A percentile compares a stretch with the other conserved stretches of the same genome.
phyloP scores from a whole-genome alignment of 37 sponge, comb jelly and placozoan genomes.

The Aphrocallistes beatrix region DNA sequence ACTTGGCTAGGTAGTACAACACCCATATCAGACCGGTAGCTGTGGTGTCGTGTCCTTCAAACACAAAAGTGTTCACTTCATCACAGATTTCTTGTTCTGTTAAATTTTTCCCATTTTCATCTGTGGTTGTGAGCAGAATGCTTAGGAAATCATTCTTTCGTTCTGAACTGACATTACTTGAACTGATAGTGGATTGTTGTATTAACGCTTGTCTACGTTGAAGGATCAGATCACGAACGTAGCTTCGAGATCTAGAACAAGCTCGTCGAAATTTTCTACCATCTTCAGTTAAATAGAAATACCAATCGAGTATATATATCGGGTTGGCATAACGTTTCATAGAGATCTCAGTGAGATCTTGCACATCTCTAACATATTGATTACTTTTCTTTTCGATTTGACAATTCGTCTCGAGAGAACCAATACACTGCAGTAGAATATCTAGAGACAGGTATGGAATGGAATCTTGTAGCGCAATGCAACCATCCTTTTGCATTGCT shows the following conservation, averaged over 20 bases:
- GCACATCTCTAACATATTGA: constrained; percentile 5
- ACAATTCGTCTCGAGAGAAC: not conserved
- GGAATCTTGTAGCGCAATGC: not conserved
- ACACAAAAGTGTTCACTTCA: not conserved
- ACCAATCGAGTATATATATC: not conserved
- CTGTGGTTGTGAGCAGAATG: not conserved
- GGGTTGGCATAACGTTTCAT: not conserved
- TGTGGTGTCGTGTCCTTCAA: not conserved
- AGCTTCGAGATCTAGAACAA: not conserved
- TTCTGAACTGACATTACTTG: too few relatives aligned
- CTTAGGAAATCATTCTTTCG: not conserved
- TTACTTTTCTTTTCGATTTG: not conserved
- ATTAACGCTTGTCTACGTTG: not conserved
- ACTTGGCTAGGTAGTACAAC: not conserved
- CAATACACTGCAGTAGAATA: not conserved
- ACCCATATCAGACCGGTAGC: not conserved
- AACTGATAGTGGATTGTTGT: not conserved
- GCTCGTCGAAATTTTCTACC: not conserved
- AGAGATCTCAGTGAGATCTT: not conserved
- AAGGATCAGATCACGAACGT: not conserved
- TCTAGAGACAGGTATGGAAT: not conserved
- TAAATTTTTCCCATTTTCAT: not conserved
- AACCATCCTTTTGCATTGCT: not conserved
- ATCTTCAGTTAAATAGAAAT: not conserved
- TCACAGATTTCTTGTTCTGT: not conserved